Conservation (phyloP, 2,113 vertebrate species). For the Diadophis punctatus region DNA sequence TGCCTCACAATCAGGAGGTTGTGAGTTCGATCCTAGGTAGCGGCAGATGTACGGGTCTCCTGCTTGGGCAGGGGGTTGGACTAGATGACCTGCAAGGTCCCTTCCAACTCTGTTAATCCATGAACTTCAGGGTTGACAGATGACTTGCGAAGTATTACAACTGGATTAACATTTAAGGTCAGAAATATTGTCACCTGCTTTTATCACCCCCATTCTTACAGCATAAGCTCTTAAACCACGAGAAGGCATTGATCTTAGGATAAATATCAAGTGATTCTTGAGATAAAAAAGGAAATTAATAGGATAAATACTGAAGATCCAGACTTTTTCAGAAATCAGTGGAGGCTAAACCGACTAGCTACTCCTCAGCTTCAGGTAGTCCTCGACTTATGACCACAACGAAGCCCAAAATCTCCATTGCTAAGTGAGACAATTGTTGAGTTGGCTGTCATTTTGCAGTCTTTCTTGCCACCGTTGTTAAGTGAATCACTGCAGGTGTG, state of each 20-base stretch:
- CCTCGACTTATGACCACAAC: not conserved
- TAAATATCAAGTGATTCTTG: not conserved
- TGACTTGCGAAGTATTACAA: not conserved
- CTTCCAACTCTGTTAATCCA: too few relatives aligned
- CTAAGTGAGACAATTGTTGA: not conserved
- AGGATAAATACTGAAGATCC: not conserved
- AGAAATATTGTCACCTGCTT: not conserved
- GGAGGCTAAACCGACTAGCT: not conserved
- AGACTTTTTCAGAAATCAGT: not conserved
- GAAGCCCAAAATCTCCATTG: not conserved
- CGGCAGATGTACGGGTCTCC: too few relatives aligned
- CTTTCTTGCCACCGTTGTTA: not conserved
- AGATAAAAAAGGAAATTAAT: not conserved
- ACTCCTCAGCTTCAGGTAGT: not conserved
- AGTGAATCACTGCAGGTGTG: not conserved
- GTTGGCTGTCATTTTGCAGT: not conserved
- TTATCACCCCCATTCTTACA: not conserved
- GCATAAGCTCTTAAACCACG: not conserved
- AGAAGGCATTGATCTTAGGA: not conserved
- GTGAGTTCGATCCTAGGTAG: too few relatives aligned
- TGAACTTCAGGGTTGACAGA: too few relatives aligned
- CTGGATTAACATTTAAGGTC: not conserved
- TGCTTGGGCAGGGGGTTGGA: too few relatives aligned
- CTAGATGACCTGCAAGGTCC: too few relatives aligned
- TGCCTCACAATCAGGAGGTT: too few relatives aligned